phyloP scores from a whole-genome alignment of 2,113 vertebrate genomes.

The Marcusenius ussheri region DNA sequence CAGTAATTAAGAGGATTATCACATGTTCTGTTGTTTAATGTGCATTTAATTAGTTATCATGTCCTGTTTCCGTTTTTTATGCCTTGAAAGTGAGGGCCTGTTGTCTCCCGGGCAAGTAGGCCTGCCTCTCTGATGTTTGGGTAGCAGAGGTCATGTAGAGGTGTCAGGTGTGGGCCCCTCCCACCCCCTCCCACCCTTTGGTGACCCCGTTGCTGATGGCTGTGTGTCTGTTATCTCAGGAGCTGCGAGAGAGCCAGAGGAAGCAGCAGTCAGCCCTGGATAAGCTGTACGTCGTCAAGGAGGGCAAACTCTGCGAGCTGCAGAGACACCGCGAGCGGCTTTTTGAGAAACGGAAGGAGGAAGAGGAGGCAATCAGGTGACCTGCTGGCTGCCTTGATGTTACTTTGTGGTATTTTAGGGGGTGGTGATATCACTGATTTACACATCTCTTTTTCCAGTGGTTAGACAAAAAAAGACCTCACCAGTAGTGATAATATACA shows the following conservation, averaged over 20 bases:
- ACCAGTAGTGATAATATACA: background rate
- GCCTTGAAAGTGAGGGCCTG: background rate
- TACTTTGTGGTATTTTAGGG: background rate
- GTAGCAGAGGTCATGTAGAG: background rate
- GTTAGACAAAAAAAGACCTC: background rate
- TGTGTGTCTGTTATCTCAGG: constrained; percentile 53
- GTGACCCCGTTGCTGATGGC: background rate
- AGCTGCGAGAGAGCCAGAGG: constrained; percentile 76
- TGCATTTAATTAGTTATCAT: background rate
- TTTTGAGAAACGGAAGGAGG: constrained; percentile 63
- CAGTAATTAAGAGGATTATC: background rate
- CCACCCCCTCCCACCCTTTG: too few relatives aligned
- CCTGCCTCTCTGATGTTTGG: background rate
- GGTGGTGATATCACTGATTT: background rate
- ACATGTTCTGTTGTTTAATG: background rate
- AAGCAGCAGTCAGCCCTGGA: constrained; percentile 81
- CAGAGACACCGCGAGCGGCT: constrained; percentile 69
- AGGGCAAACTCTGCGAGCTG: constrained; percentile 74
- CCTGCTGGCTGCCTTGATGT: background rate
- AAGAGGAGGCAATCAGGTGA: constrained; percentile 68
- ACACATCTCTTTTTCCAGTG: too few relatives aligned
- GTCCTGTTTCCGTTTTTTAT: background rate
- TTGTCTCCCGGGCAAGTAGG: background rate
- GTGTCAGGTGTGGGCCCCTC: background rate
- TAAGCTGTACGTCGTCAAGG: constrained; percentile 77